Base-by-base conservation (phyloP, 1,140 invertebrate genomes). In the Zaprionus davidi region DNA sequence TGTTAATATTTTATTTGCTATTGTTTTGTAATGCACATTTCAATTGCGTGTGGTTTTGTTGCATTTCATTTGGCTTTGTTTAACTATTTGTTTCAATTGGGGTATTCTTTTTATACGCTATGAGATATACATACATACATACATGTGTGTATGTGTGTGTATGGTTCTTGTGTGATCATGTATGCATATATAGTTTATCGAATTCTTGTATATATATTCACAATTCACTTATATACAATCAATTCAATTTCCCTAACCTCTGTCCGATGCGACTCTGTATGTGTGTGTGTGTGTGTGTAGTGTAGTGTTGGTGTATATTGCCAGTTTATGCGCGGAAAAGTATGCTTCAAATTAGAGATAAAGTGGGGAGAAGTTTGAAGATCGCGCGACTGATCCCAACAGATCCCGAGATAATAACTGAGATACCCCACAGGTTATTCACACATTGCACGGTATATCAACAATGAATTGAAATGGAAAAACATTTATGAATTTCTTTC, bases 41-140 rank as follows among this genome's bases (percentile, higher is more conserved):
- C 53, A 67, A 67, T 72, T 72, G 41, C 36, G 63, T 51, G 31
- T 38, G 36, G 46, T 67, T 60, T 63, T 62, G 67, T 75, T 74
- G 28, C 13, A 69, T 78, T 79, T 58, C 64, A 71, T 62, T 79
- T 55, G 69, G n/a, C 55, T 63, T 68, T 79, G 71, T 64, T 73
- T 78, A 65, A 44, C 69, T 64, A 68, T 60, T 80, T 70, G 31
- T 34, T 82, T 76, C 59, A 57, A 15, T 59, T 68, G 15, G 41
- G 38, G 51, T n/a, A 41, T 66, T 17, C 28, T 57, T 57, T 65
- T 34, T 34, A 70, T 13, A 46, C 51, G 66, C 24, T 60, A 60
- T 51, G 31, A 51, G 44, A 65, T 53, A 66, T 66, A 66, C 34
- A 66, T 55, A 66, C 22, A 55, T 55, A 55, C 53, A 28, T 12